Evolutionary conservation across 2,888 invertebrate genomes (phyloP), one percentile per base, ranked within the genome.

Genomic region (Ophioninae sp.): DNA sequence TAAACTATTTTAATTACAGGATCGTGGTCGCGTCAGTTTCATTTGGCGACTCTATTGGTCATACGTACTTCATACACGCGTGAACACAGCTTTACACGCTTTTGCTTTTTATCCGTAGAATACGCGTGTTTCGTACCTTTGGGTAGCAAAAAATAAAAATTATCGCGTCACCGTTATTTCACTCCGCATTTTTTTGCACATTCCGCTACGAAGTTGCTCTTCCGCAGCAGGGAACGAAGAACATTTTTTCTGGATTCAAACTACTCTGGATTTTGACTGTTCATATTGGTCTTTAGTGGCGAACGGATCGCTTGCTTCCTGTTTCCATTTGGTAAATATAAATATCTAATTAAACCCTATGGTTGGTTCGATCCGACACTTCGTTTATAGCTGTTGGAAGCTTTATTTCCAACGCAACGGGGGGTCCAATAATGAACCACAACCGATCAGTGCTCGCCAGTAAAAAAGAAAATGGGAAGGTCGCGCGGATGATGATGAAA

Each of bases 1-100:
- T 84, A 86, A 89, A 89, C 89, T 89, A 88, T 89, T 89, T 89
- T 89, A 89, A 89, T 89, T 89, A 89, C 87, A 79, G 78, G 70
- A 72, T 80, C 75, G 73, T 68, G 62, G 67, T 62, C n/a, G 13
- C 56, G 70, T 39, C 74, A 80, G 77, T 81, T 68, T 79, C 68
- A 67, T 76, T 79, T 83, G 23, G 57, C 76, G 62, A 68, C 62
- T 67, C 72, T 79, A 74, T 65, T 73, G 30, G 21, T 41, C 65
- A 64, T 21, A 30, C 50, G 59, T 44, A 56, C 64, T 44, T 61
- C 39, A 30, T 62, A 23, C n/a, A 21, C 39, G 65, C n/a, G 39
- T 17, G 57, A 57, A 39, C n/a, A 64, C 41, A 41, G 21, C n/a
- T 23, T 21, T 41, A 7, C n/a, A 73, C 20, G n/a, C 7, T 30